A percentile compares a stretch with the other conserved stretches of the same genome.
Evolutionary conservation across 2,113 vertebrate genomes (phyloP).

Genomic region (Lepidothrix coronata): DNA sequence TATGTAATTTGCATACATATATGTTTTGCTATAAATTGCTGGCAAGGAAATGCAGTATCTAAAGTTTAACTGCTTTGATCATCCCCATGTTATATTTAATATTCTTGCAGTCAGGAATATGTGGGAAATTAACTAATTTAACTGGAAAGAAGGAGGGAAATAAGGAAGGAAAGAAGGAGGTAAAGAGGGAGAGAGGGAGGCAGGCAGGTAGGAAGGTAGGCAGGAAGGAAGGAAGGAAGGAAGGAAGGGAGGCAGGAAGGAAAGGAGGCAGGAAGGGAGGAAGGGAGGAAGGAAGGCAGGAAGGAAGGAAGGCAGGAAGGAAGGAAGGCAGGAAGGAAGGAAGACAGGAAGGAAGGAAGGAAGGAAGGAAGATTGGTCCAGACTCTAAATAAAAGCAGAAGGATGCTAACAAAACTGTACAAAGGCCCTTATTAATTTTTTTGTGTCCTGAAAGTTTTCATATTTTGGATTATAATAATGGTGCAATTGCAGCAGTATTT

Average conservation of each 20-base stretch:
- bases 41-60: conserved; percentile 29
- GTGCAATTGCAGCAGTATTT: neutral
- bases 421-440: neutral
- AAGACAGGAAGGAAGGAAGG: neutral
- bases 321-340: too few relatives aligned
- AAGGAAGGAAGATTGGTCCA: neutral
- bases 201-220: neutral
- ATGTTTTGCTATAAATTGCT: conserved; percentile 59
- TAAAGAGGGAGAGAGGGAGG: too few relatives aligned
- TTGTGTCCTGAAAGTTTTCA: neutral
- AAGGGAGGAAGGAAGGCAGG: too few relatives aligned
- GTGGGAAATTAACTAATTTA: neutral
- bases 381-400: neutral
- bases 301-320: too few relatives aligned
- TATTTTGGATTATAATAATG: neutral
- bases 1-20: conserved; percentile 57
- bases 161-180: neutral
- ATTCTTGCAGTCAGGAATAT: neutral
- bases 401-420: neutral
- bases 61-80: conserved; percentile 31
- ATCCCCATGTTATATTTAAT: neutral
- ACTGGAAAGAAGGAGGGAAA: neutral
- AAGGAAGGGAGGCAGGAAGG: neutral
- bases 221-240: neutral
- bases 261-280: neutral